Base-by-base conservation (phyloP, 2,797 vertebrate genomes). In the Cyclopterus lumpus region DNA sequence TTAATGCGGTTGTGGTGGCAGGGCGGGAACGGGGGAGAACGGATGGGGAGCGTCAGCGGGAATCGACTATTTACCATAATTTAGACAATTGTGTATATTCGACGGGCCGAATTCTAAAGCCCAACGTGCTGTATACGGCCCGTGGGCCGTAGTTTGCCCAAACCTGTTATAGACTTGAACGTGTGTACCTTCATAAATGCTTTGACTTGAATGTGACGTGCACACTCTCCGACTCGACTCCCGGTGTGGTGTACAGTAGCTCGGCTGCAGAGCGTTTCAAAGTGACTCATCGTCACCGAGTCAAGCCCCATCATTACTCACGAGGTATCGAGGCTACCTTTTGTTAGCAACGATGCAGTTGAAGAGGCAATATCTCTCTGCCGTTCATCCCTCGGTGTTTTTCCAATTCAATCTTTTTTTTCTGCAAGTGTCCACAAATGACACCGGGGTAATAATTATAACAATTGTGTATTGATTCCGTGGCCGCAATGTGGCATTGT, bases 381-480 rank as follows among this genome's bases (percentile, higher is more conserved):
- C 71, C 80, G 86, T 83, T 90, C 85, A 91, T 51, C 75, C 77
- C 74, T 75, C 74, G 70, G 67, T 91, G 88, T 91, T 93, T 91
- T 90, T 93, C 85, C 86, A 86, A 91, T 93, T 90, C 90, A 7
- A 80, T 71, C 81, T 82, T 80, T 53, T 88, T n/a, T 87, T 92
- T 88, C 85, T 87, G 72, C 84, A 93, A 90, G 91, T 92, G 82
- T 88, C 90, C 77, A 86, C 89, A 90, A 90, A 91, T 88, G 88
- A 93, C 92, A 94, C 80, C 72, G 79, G 87, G 84, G 85, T 66
- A 88, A 89, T 94, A 95, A 95, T 96, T 94, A 93, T 93, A 81
- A 90, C 93, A 94, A 95, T 96, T 95, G 95, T 88, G 92, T 86
- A 95, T 95, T 94, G 94, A 95, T 93, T 95, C 89, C 87, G 86